Percentiles rank a stretch among this genome's conserved stretches.
Evolutionary conservation across 2,113 vertebrate species (phyloP).

Genomic region (Chrysochloris asiatica): DNA sequence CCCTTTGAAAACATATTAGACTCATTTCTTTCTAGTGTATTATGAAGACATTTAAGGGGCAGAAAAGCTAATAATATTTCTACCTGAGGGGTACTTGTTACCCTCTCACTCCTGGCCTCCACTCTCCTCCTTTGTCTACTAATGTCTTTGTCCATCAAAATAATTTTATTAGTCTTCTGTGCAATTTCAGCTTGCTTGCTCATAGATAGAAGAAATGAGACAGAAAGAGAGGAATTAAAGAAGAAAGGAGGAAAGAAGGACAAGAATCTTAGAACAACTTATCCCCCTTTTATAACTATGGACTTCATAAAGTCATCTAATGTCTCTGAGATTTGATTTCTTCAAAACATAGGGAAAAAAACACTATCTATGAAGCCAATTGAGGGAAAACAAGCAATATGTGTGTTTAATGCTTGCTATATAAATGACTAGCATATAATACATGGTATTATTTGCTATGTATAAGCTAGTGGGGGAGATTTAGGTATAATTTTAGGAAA

Average conservation of each 20-base stretch:
- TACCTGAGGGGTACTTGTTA: not conserved
- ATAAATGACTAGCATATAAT: not conserved
- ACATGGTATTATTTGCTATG: not conserved
- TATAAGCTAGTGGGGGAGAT: not conserved
- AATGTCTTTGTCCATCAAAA: not conserved
- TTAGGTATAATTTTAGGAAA: not conserved
- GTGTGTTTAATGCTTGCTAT: fast-evolving
- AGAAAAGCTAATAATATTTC: not conserved
- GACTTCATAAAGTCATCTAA: too few species aligned
- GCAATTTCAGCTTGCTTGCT: not conserved
- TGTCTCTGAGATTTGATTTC: too few species aligned
- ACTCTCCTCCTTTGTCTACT: not conserved
- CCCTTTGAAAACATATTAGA: not conserved
- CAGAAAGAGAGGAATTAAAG: not conserved
- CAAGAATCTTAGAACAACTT: too few species aligned
- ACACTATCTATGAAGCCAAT: not conserved
- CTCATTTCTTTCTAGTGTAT: not conserved
- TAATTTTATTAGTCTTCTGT: not conserved
- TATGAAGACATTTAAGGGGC: not conserved
- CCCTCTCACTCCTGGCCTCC: not conserved
- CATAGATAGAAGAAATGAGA: not conserved
- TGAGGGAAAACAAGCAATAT: not conserved
- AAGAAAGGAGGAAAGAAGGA: not conserved
- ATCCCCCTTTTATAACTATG: too few species aligned
- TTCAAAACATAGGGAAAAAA: not conserved